Evolutionary conservation across 1,140 invertebrate species (phyloP), one percentile per base, ranked within the genome.

Genomic region (Heliconius himera): DNA sequence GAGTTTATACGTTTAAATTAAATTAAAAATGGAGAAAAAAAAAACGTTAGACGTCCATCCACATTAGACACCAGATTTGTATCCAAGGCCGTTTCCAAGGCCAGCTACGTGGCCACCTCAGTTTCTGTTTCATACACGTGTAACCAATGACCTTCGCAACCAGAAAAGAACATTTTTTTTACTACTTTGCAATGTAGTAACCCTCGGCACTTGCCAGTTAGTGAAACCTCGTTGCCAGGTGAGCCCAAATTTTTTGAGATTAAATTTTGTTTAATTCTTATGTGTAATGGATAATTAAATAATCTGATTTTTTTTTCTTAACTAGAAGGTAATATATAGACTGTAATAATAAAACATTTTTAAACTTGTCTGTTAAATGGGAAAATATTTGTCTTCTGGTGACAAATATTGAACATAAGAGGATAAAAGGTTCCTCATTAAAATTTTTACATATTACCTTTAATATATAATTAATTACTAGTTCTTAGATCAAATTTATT

Each of bases 81-180:
- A 29, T 66, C 26, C 60, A 66, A 66, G 60, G 60, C 26, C 22
- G 60, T 16, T 11, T 26, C 26, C 60, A 66, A 66, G 60, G 60
- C 29, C 60, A 26, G 11, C 22, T 16, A 22, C 60, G 60, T 18
- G n/a, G 54, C 60, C 26, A 66, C 60, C 26, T 66, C 11, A 9
- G 22, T 29, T 26, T 66, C 60, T 29, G 60, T 13, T 29, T 66
- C 60, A 66, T 66, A 66, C 60, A 66, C 60, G 60, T 66, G 60
- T 66, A 29, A 26, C 60, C 22, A 11, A 4, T 66, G 60, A 66
- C 60, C 60, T 66, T 66, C 20, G 60, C 60, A 29, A 66, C 60
- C 60, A 66, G 60, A 66, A 66, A 22, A 26, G 2, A 20, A 51
- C 18, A 51, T 20, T 51, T 29, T 56, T 66, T 26, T 22, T 22